Evolutionary conservation across 2,797 vertebrate genomes (phyloP).

Genomic region (Yasuhikotakia modesta): DNA sequence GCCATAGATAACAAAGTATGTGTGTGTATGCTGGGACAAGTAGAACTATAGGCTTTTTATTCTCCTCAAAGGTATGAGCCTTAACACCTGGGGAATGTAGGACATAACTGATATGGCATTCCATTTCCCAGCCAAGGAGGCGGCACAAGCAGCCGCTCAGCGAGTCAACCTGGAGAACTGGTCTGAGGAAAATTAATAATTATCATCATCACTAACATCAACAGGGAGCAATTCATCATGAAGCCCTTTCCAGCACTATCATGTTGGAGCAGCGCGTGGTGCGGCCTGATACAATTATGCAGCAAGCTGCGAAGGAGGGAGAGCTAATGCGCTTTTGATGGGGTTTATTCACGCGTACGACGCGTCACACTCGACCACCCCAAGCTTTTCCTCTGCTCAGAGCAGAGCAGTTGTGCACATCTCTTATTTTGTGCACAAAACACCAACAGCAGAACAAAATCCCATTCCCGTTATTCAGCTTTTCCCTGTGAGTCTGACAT

Average conservation of each 20-base stretch:
- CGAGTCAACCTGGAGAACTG: slow-evolving; percentile 68
- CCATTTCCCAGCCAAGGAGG: slow-evolving; percentile 70
- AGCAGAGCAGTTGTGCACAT: background rate
- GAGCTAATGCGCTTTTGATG: slow-evolving; percentile 97
- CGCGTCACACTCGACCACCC: slow-evolving; percentile 85
- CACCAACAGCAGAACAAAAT: background rate
- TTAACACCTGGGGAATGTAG: slow-evolving; percentile 66
- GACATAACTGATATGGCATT: slow-evolving; percentile 72
- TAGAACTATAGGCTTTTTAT: slow-evolving; percentile 66
- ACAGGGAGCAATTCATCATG: slow-evolving; percentile 95
- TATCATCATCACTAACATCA: slow-evolving; percentile 90
- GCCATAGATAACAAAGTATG: background rate
- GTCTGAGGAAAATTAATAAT: slow-evolving; percentile 93
- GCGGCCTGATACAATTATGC: slow-evolving; percentile 94
- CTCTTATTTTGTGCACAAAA: slow-evolving; percentile 25
- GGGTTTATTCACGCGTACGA: slow-evolving; percentile 93
- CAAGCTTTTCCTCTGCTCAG: slow-evolving; percentile 15
- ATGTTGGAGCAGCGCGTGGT: slow-evolving; percentile 86
- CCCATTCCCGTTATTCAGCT: slow-evolving; percentile 3
- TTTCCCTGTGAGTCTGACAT: slow-evolving; percentile 26
- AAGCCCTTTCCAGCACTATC: slow-evolving; percentile 79
- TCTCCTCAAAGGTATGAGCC: slow-evolving; percentile 71
- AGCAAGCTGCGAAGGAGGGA: slow-evolving; percentile 57
- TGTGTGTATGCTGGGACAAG: slow-evolving; percentile 45
- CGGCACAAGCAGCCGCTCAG: slow-evolving; percentile 53